Evolutionary conservation across 1,140 invertebrate genomes (phyloP).

Genomic region (Bombus sylvicola): DNA sequence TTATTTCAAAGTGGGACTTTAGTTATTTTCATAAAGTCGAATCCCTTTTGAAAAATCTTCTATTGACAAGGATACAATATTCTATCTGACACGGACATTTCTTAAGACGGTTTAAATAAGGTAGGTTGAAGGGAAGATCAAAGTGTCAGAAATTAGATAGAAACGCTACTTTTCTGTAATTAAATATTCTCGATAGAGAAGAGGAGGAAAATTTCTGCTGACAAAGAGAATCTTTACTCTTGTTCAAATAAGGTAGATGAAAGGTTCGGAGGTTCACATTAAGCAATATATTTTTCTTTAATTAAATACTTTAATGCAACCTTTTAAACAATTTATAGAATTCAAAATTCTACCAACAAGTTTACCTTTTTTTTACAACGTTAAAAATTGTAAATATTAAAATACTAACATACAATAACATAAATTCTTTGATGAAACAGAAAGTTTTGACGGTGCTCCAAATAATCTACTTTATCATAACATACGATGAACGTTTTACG

Average conservation of each 20-base stretch:
- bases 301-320: neutral
- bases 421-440: no score
- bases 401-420: no score
- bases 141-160: neutral
- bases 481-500: neutral
- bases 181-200: neutral
- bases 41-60: neutral
- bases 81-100: neutral
- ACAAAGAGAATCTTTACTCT: neutral
- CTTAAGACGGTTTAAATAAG: neutral
- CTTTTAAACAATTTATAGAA: no score
- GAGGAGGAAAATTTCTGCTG: neutral
- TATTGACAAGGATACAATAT: neutral
- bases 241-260: neutral
- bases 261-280: neutral
- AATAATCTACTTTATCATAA: neutral
- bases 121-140: neutral
- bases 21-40: neutral
- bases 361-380: no score
- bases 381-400: no score
- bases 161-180: neutral
- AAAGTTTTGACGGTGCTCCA: no score
- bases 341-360: no score
- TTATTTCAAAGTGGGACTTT: neutral
- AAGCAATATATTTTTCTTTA: neutral